These are phyloP conservation scores for Orchesella cincta DNA, from an alignment of 1,140 invertebrate species.

Conservation along the genomic window DNA sequence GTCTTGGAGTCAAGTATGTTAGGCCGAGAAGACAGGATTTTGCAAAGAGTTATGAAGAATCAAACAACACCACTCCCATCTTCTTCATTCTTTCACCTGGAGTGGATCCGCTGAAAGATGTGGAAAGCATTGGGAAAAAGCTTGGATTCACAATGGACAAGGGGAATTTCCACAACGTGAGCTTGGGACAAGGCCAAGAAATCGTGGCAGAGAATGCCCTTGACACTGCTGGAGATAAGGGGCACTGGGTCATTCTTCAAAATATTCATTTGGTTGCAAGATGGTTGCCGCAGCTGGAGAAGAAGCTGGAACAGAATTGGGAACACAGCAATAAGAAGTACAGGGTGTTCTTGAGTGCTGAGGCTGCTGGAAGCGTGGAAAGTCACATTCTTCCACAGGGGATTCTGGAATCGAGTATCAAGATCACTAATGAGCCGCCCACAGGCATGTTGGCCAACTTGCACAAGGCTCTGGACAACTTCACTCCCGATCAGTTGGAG, in stretches of 20 bases:
- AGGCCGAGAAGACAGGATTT: constrained; percentile 86
- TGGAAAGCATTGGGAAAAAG: constrained; percentile 83
- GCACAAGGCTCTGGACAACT: constrained; percentile 92
- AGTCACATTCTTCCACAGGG: constrained; percentile 92
- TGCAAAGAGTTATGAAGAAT: constrained; percentile 92
- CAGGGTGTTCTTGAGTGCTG: constrained; percentile 89
- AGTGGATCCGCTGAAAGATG: constrained; percentile 93
- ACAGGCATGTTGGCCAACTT: constrained; percentile 94
- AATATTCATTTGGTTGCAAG: constrained; percentile 94
- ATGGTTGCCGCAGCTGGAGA: constrained; percentile 87
- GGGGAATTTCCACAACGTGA: constrained; percentile 93
- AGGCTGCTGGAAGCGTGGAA: constrained; percentile 80
- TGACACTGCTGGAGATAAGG: constrained; percentile 78
- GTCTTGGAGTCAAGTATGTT: constrained; percentile 86
- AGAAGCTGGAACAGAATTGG: constrained; percentile 81
- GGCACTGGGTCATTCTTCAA: constrained; percentile 95
- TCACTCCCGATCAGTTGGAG: constrained; percentile 91
- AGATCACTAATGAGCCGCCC: constrained; percentile 84
- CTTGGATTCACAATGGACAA: constrained; percentile 78
- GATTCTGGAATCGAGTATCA: constrained; percentile 91
- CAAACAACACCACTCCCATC: constrained; percentile 86
- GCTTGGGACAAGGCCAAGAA: constrained; percentile 96
- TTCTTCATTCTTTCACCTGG: constrained; percentile 96
- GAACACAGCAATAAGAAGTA: constrained; percentile 76
- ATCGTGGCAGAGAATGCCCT: constrained; percentile 88